A percentile compares a stretch with the other conserved stretches of the same genome.
Evolutionary conservation across 64 coral and sea anemone genomes (phyloP).

Genomic region (Montipora foliosa): DNA sequence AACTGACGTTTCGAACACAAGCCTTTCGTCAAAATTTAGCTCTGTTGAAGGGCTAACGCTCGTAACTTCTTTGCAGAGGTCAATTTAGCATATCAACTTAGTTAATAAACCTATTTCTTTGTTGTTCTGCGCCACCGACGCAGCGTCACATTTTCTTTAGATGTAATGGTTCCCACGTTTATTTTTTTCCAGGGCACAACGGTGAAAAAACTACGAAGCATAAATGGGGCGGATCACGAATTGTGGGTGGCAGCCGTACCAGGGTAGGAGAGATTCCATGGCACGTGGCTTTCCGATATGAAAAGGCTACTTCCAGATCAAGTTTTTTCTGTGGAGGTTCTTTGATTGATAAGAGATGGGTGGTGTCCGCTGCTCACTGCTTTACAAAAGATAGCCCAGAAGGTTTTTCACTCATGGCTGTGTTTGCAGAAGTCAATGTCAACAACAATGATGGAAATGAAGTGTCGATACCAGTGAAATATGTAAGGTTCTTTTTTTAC

Average conservation of each 20-base stretch:
- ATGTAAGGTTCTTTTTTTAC: not conserved
- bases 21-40: too few relatives aligned
- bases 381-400: not conserved
- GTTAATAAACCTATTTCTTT: too few relatives aligned
- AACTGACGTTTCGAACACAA: too few relatives aligned
- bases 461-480: not conserved
- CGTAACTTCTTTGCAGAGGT: too few relatives aligned
- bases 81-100: too few relatives aligned
- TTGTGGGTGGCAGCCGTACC: not conserved
- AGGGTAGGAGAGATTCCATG: slow-evolving; percentile 7
- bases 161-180: too few relatives aligned
- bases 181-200: too few relatives aligned
- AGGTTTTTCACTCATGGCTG: not conserved
- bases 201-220: too few relatives aligned
- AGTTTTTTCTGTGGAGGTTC: slow-evolving; percentile 26
- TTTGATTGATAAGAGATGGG: slow-evolving; percentile 17
- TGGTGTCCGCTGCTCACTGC: slow-evolving; percentile 38
- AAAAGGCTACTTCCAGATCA: not conserved
- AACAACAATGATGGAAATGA: slow-evolving; percentile 20
- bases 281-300: slow-evolving; percentile 22
- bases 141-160: too few relatives aligned
- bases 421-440: slow-evolving; percentile 1
- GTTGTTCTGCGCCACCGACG: too few relatives aligned
- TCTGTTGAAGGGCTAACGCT: too few relatives aligned
- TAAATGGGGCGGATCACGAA: not conserved